Evolutionary conservation across 2,888 invertebrate species (phyloP).

Genomic region (Caenorhabditis sulstoni): DNA sequence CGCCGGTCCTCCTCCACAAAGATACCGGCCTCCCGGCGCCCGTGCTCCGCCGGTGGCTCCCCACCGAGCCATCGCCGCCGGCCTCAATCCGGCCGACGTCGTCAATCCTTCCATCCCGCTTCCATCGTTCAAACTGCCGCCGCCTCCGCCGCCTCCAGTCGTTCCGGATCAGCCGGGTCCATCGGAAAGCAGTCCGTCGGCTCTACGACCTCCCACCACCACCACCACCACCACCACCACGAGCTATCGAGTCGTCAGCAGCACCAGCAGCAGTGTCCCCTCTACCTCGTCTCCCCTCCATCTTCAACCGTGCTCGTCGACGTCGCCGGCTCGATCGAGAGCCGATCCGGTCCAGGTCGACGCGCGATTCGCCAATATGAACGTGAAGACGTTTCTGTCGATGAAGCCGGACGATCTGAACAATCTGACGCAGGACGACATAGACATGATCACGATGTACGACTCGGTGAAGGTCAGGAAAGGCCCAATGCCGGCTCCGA

Average conservation of each 20-base stretch:
- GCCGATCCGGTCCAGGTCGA: conserved; percentile 22
- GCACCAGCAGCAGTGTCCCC: too few species aligned
- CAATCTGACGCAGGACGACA: conserved; percentile 33
- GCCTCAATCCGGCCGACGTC: conserved; percentile 40
- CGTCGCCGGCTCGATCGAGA: conserved; percentile 19
- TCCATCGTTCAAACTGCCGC: background rate
- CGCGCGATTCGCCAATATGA: conserved; percentile 36
- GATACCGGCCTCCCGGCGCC: conserved; percentile 6
- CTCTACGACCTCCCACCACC: background rate
- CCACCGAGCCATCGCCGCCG: conserved; percentile 42
- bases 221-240: too few species aligned
- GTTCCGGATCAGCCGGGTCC: background rate
- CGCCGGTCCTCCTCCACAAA: conserved; percentile 4
- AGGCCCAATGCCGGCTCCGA: background rate
- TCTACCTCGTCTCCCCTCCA: too few species aligned
- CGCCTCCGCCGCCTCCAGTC: background rate
- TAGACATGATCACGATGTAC: conserved; percentile 11
- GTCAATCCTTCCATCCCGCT: conserved; percentile 1
- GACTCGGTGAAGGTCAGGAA: background rate
- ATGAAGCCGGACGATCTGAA: conserved; percentile 22
- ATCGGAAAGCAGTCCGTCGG: background rate
- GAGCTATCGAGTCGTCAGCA: too few species aligned
- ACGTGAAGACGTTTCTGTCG: conserved; percentile 31
- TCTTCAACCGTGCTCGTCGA: too few species aligned
- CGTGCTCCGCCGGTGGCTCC: conserved; percentile 38